Conservation (phyloP, 1,140 invertebrate species). For the Aricia agestis region DNA sequence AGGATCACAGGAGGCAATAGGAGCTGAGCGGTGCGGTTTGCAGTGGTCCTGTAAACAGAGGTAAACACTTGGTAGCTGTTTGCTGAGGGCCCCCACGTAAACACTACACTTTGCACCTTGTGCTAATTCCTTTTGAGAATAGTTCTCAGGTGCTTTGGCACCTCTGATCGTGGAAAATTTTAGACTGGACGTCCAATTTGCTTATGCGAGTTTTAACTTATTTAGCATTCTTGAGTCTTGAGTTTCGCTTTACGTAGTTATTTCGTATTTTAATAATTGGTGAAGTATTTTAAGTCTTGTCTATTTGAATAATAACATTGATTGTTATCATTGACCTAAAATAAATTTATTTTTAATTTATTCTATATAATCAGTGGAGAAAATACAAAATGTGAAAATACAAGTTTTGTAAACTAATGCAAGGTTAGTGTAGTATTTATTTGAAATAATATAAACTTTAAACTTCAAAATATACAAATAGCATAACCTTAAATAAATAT, state of each 20-base stretch:
- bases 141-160: conserved; percentile 18
- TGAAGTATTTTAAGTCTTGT: too few relatives aligned
- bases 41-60: not conserved
- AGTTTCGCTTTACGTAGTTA: conserved; percentile 1
- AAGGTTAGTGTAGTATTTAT: too few relatives aligned
- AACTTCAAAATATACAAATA: too few relatives aligned
- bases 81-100: conserved; percentile 64
- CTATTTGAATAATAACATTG: too few relatives aligned
- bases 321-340: too few relatives aligned
- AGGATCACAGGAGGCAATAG: not conserved
- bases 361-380: too few relatives aligned
- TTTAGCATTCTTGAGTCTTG: not conserved
- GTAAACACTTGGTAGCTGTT: conserved; percentile 44
- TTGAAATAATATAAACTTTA: too few relatives aligned
- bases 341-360: too few relatives aligned
- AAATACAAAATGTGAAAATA: too few relatives aligned
- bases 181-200: not conserved
- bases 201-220: conserved; percentile 5
- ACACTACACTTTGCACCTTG: conserved; percentile 52
- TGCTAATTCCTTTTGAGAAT: conserved; percentile 5
- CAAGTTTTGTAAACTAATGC: too few relatives aligned
- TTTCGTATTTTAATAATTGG: too few relatives aligned
- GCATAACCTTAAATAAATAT: too few relatives aligned
- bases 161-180: conserved; percentile 8
- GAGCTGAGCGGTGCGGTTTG: not conserved